Conservation (phyloP, 2,888 invertebrate genomes). For the Lasioglossum lativentre region DNA sequence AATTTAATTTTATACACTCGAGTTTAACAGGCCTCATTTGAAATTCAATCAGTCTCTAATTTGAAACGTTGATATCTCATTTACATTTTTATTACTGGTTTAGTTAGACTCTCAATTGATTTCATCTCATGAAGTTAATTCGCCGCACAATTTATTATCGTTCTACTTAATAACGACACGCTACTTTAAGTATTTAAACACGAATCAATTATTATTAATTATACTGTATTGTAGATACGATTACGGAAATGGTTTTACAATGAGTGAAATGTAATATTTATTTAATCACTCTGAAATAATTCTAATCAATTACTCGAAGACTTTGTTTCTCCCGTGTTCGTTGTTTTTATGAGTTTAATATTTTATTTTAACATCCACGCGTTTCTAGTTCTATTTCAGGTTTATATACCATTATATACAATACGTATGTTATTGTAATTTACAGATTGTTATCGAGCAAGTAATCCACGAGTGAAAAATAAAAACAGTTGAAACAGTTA, state of each 20-base stretch:
- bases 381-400: slow-evolving; percentile 18
- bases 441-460: slow-evolving; percentile 64
- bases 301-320: neutral
- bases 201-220: neutral
- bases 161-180: slow-evolving; percentile 23
- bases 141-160: slow-evolving; percentile 42
- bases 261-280: neutral
- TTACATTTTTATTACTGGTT: neutral
- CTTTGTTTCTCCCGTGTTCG: neutral
- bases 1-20: slow-evolving; percentile 43
- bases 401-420: neutral
- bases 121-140: neutral
- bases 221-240: slow-evolving; percentile 7
- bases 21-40: slow-evolving; percentile 21
- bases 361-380: neutral
- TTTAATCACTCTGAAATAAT: neutral
- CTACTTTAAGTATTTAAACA: slow-evolving; percentile 20
- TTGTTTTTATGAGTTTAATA: slow-evolving; percentile 27
- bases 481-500: slow-evolving; percentile 34
- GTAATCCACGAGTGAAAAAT: slow-evolving; percentile 51
- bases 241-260: neutral
- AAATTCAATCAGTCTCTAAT: neutral
- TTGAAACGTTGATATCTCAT: neutral
- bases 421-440: slow-evolving; percentile 64
- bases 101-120: slow-evolving; percentile 7